Evolutionary conservation across 2,113 vertebrate genomes (phyloP).

Genomic region (Tachycineta bicolor): DNA sequence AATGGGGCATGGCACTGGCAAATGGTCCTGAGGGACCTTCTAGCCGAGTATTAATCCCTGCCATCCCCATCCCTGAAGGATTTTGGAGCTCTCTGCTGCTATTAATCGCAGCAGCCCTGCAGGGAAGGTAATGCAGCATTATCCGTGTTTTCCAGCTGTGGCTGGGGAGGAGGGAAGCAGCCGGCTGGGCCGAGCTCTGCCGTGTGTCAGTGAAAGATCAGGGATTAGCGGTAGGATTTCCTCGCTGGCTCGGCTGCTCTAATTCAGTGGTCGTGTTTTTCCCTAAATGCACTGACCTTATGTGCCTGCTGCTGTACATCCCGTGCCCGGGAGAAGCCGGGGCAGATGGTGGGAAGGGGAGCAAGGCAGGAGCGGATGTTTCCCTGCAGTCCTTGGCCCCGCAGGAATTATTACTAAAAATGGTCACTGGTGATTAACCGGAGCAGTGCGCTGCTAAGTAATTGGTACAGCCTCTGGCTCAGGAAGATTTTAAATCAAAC

Average conservation of each 20-base stretch:
- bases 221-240: conserved; percentile 41
- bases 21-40: neutral
- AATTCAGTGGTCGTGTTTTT: neutral
- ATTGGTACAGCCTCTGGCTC: neutral
- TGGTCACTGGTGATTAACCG: conserved; percentile 13
- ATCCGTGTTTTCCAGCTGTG: conserved; percentile 40
- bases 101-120: conserved; percentile 18
- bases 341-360: conserved; percentile 28
- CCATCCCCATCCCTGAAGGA: neutral
- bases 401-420: conserved; percentile 47
- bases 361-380: conserved; percentile 5
- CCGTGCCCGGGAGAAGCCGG: neutral
- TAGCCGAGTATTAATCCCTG: conserved; percentile 6
- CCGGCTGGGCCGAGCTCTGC: neutral
- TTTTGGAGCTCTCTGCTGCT: neutral
- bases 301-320: neutral
- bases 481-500: neutral
- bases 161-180: neutral
- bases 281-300: neutral
- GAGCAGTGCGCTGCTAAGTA: neutral
- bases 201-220: conserved; percentile 25
- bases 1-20: neutral
- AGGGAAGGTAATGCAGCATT: conserved; percentile 42
- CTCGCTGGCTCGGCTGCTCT: conserved; percentile 29
- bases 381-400: neutral